phyloP scores from a whole-genome alignment of 92 coral and sea anemone species.

The Pocillopora meandrina region DNA sequence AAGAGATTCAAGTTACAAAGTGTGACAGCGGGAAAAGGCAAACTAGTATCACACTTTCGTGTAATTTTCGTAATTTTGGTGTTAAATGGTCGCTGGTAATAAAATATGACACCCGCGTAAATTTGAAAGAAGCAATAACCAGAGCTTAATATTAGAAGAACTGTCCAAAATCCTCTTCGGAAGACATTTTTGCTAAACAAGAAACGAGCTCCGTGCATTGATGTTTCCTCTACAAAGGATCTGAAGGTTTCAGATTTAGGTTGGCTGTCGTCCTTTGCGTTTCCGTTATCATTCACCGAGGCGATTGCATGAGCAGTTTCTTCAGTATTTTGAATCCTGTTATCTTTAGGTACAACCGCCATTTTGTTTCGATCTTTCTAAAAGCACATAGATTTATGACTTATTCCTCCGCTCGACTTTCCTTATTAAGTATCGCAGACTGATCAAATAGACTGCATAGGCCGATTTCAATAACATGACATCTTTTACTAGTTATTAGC shows the following conservation, averaged over 20 bases:
- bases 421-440: too few relatives aligned
- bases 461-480: too few relatives aligned
- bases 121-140: conserved; percentile 23
- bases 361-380: neutral
- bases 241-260: neutral
- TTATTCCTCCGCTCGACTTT: too few relatives aligned
- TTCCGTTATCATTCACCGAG: neutral
- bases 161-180: conserved; percentile 41
- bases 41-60: too few relatives aligned
- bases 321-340: neutral
- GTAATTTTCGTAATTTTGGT: conserved; percentile 27
- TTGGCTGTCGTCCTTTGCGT: neutral
- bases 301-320: neutral
- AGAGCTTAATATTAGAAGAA: conserved; percentile 1
- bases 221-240: conserved; percentile 32
- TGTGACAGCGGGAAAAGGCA: conserved; percentile 24
- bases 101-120: neutral
- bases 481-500: too few relatives aligned
- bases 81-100: conserved; percentile 31
- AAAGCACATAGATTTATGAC: too few relatives aligned
- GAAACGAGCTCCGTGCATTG: conserved; percentile 53
- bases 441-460: too few relatives aligned
- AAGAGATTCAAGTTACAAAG: conserved; percentile 28
- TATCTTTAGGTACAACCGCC: neutral
- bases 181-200: neutral